Base-by-base conservation (phyloP, 2,888 invertebrate species). In the Auanema sp. region DNA sequence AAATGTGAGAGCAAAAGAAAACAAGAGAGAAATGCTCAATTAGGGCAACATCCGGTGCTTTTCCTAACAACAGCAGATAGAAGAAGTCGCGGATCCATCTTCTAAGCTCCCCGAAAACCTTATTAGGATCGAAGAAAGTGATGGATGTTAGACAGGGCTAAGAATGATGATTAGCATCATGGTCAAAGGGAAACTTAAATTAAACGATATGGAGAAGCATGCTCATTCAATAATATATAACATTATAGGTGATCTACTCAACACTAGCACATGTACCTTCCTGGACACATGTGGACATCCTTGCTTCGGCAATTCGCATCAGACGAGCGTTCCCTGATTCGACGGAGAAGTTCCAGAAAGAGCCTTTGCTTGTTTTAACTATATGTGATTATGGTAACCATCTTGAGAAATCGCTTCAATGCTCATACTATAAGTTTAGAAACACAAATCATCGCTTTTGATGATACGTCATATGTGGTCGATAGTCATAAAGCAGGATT, bases 341-440 rank as follows among this genome's bases (percentile, higher is more conserved):
- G 14, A 33, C 3, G 33, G 33, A 33, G 8, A 33, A 33, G 33
- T 33, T 5, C 8, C 33, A 33, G 33, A 43, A 66, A 49, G 64
- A 65, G 18, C 78, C 79, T 18, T 62, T 79, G 18, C 49, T 81
- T 53, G 64, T 77, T 23, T 33, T 81, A 16, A 80, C 79, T 8
- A 71, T 79, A 8, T 79, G 81, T 66, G 76, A 77, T 55, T 76
- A 79, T 55, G 71, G 79, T 79, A 59, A 60, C 71, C n/a, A 58
- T 52, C 47, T 10, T 3, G 16, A 47, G 6, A 47, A 18, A 18
- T 47, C 47, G 3, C 18, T 5, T 5, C 3, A 47, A 47, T 47
- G 10, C 47, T n/a, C 47, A 18, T 47, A 6, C 3, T 47, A 18
- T 47, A 16, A 41, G 58, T 76, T 55, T 64, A 80, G 79, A 69